Percentiles rank a stretch among this genome's conserved stretches.
Conservation (phyloP, 1,140 invertebrate genomes). For the Lanistes nyassanus region DNA sequence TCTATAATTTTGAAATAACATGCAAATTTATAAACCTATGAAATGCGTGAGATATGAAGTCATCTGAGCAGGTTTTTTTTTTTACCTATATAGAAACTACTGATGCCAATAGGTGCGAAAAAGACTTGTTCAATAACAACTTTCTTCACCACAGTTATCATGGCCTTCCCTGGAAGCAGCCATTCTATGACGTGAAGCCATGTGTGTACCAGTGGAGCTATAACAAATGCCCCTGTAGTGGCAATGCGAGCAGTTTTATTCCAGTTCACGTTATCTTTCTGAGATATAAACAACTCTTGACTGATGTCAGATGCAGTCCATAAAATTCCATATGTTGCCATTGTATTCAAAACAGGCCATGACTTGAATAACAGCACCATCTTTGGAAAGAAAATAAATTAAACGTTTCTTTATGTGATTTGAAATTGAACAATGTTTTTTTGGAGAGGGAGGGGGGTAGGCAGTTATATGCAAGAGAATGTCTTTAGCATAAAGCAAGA, state of each 20-base stretch:
- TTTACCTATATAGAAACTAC: conserved; percentile 40
- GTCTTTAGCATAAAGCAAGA: too few species aligned
- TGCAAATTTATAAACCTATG: too few species aligned
- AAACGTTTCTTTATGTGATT: neutral
- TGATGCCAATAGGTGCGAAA: conserved; percentile 38
- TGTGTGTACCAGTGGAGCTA: conserved; percentile 36
- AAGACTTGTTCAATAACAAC: conserved; percentile 33
- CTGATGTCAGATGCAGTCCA: conserved; percentile 39
- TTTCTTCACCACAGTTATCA: conserved; percentile 34
- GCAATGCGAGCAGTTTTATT: conserved; percentile 32
- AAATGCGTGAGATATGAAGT: too few species aligned
- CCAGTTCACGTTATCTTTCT: conserved; percentile 34
- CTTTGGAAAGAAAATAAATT: conserved; percentile 3
- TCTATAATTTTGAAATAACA: too few species aligned
- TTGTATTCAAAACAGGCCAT: conserved; percentile 34
- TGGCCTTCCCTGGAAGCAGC: conserved; percentile 35
- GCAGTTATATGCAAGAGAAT: too few species aligned
- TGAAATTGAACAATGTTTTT: too few species aligned
- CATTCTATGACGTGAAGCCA: conserved; percentile 38
- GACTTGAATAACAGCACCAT: conserved; percentile 25
- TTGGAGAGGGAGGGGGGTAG: too few species aligned
- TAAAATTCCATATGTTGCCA: conserved; percentile 37
- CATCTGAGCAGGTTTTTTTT: too few species aligned
- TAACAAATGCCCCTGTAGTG: conserved; percentile 35
- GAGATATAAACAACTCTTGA: conserved; percentile 36